Evolutionary conservation across 2,888 invertebrate genomes (phyloP), one percentile per base, ranked within the genome.

Genomic region (Nezara viridula): DNA sequence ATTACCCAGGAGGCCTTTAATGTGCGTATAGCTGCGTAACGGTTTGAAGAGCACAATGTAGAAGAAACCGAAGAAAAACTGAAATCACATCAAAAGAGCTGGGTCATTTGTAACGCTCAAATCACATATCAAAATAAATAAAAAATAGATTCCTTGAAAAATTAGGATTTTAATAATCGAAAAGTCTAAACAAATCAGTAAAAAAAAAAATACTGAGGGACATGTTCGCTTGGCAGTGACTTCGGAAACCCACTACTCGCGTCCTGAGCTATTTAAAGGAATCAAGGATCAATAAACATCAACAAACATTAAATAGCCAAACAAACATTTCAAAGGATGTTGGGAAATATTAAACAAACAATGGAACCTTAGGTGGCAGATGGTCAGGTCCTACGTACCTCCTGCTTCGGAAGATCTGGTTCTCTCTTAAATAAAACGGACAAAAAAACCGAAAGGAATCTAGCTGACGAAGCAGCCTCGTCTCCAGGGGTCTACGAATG

Each of bases 231-330:
- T 19, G 32, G 7, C 32, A 66, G 27, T 16, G 66, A 16, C 37
- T 73, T 73, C 37, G 24, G 32, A 37, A 73, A 73, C 21, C 66
- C 60, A 60, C 60, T 73, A 37, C 32, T 73, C 32, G 32, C 27
- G 19, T 73, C 19, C 66, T 6, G 66, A 19, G 21, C 66, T 73
- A 73, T 73, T 73, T 73, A 73, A 73, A 73, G 66, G 21, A 16
- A 32, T 73, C 66, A 73, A 73, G 66, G 66, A 73, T 73, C 66
- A 73, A 73, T 73, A 73, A 73, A 73, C 66, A 73, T 73, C 32
- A 73, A 73, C 66, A 73, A 73, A 73, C 66, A 73, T 73, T 73
- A 73, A n/a, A 73, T 73, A 73, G 37, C 66, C 66, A 73, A 73
- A 73, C 66, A 73, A 73, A 37, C 66, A 73, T 73, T 37, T 73